Base-by-base conservation (phyloP, 2,888 invertebrate genomes). In the Zygothrica quintamaculata region DNA sequence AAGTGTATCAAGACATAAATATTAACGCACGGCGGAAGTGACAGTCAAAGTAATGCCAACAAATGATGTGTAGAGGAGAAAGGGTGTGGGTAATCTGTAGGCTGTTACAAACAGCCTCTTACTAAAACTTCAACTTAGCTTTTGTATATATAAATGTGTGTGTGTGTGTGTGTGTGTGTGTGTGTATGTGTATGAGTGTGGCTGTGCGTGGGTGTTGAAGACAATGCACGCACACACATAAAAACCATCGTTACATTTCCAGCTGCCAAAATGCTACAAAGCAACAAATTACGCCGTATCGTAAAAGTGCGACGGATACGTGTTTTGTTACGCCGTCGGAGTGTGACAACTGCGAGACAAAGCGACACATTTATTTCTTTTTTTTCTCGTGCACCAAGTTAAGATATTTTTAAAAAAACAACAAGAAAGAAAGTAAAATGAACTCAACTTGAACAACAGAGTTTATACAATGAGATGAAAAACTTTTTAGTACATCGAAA, bases 31-130 rank as follows among this genome's bases (percentile, higher is more conserved):
- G 47, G 61, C 82, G 82, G 85, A 79, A 75, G 72, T 65, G 79
- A 75, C 82, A 72, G 69, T 51, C 72, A 59, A 72, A 75, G 85
- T 82, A 81, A 84, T 82, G 72, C 65, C 82, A 75, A 72, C 79
- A 78, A 85, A 79, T 75, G 72, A 85, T 66, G 82, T 69, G 65
- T 77, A 77, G 80, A 58, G 29, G 29, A 7, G 29, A 9, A 3
- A 29, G 29, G 29, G 25, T 9, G 13, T 2, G 4, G 12, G 26
- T n/a, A n/a, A n/a, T n/a, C n/a, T n/a, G n/a, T n/a, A n/a, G 13
- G 42, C n/a, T 37, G 9, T 9, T 8, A 15, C 11, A 39, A 6
- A 18, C 22, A 15, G n/a, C 40, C 8, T 36, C 36, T 22, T 2
- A 22, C 3, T 22, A 5, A 3, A 22, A 22, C 18, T 22, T 22